Evolutionary conservation across 2,797 vertebrate species (phyloP).

Genomic region (Danio kyathit): DNA sequence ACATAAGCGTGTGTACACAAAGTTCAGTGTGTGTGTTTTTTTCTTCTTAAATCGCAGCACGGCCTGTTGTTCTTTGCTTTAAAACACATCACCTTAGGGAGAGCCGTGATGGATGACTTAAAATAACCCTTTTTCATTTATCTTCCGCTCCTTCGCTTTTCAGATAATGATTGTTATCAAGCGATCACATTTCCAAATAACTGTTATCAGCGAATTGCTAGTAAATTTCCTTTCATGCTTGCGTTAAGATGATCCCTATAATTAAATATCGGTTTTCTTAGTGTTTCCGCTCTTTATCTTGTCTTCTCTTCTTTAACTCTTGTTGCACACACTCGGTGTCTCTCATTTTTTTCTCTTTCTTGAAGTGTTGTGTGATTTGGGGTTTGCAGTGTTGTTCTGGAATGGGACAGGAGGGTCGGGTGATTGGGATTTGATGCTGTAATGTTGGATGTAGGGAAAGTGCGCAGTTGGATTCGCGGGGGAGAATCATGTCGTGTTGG

Average conservation of each 20-base stretch:
- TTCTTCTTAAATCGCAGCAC: constrained; percentile 19
- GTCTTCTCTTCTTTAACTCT: constrained; percentile 4
- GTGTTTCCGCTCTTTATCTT: constrained; percentile 26
- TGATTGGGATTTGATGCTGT: constrained; percentile 25
- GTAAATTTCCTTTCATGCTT: not conserved
- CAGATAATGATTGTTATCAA: constrained; percentile 12
- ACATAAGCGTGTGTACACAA: constrained; percentile 42
- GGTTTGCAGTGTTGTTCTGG: constrained; percentile 11
- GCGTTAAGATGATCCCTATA: constrained; percentile 26
- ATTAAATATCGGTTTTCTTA: constrained; percentile 30
- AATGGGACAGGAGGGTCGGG: not conserved
- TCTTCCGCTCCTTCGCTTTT: constrained; percentile 16
- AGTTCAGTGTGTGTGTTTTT: constrained; percentile 6
- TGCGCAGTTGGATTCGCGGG: constrained; percentile 28
- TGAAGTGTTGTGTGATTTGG: constrained; percentile 31
- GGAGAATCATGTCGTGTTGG: constrained; percentile 37
- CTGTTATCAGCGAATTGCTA: constrained; percentile 9
- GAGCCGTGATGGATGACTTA: constrained; percentile 25
- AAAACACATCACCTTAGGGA: constrained; percentile 23
- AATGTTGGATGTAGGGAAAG: not conserved
- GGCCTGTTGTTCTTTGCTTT: constrained; percentile 17
- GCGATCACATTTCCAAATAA: constrained; percentile 32
- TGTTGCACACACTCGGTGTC: not conserved
- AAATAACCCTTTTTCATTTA: constrained; percentile 38
- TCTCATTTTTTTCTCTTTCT: constrained; percentile 10